phyloP scores from a whole-genome alignment of 2,797 vertebrate species.

The Pagetopsis macropterus region DNA sequence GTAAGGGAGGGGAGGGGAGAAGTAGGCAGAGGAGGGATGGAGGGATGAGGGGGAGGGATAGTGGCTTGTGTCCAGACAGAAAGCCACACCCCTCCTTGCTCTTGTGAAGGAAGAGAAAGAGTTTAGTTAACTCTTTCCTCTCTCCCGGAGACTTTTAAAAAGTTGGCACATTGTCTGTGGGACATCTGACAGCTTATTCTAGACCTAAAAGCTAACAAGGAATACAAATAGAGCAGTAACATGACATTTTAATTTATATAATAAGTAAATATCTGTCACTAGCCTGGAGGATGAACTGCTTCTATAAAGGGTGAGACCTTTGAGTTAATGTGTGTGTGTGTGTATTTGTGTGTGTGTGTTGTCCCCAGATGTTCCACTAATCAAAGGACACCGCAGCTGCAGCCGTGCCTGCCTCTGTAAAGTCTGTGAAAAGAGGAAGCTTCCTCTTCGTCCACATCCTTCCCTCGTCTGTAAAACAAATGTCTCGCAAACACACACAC shows the following conservation, averaged over 20 bases:
- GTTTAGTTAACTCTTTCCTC: constrained; percentile 78
- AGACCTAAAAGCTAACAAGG: background rate
- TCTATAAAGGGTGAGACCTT: constrained; percentile 1
- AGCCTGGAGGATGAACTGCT: constrained; percentile 37
- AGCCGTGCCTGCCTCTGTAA: constrained; percentile 61
- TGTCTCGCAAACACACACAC: constrained; percentile 51
- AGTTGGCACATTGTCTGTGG: constrained; percentile 9
- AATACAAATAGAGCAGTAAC: background rate
- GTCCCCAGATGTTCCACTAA: constrained; percentile 82
- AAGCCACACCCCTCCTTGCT: constrained; percentile 80
- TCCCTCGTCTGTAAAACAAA: constrained; percentile 77
- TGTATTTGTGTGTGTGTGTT: constrained; percentile 45
- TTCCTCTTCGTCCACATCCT: constrained; percentile 76
- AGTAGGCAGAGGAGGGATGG: constrained; percentile 65
- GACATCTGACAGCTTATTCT: background rate
- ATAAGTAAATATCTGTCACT: constrained; percentile 32
- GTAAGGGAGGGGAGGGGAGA: constrained; percentile 48
- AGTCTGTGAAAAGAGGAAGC: constrained; percentile 74
- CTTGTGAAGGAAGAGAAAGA: constrained; percentile 68
- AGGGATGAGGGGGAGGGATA: constrained; percentile 73
- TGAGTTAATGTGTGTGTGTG: constrained; percentile 20
- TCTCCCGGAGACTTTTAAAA: constrained; percentile 45
- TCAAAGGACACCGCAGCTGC: constrained; percentile 80
- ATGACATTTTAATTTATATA: constrained; percentile 33
- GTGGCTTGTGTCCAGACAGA: constrained; percentile 80